Evolutionary conservation across 2,888 invertebrate genomes (phyloP), one percentile per base, ranked within the genome.

Genomic region (Diarsia rubi): DNA sequence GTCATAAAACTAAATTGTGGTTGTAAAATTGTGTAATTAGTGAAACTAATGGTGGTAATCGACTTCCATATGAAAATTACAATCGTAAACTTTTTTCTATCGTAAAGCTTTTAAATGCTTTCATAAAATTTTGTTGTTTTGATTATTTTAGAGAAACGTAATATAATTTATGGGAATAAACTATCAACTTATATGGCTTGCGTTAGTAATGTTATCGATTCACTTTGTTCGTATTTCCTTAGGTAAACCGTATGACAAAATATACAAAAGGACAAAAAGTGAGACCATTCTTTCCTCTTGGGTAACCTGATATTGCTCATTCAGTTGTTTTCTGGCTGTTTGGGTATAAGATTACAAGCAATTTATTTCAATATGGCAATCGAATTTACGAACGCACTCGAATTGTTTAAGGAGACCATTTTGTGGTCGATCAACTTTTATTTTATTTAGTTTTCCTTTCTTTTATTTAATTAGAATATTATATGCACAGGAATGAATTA

Each of bases 261-360:
- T 91, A 89, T 88, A 92, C 88, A 92, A 94, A 95, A 93, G 90
- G 90, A 92, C 82, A 88, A 94, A 92, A 90, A 91, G 82, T 91
- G 87, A 89, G 89, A 88, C 93, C 94, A 93, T 95, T 94, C 91
- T 94, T 93, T 92, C 89, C 88, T 90, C 90, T 90, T 89, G 87
- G 87, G 96, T 94, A 96, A 96, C 94, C 89, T 89, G 95, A 96
- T 95, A 96, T 93, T 93, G 93, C 95, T 95, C 93, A 95, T 96
- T 96, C 95, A 94, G 92, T 93, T 94, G 92, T 95, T 96, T 95
- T 95, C 95, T 94, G 93, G 90, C 91, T 96, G 96, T 96, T 96
- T 96, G 95, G 95, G 94, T 96, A 95, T 96, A 95, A 94, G 95
- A 96, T 96, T 96, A 96, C 96, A 95, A 94, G 95, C 95, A 94